Base-by-base conservation (phyloP, 2,888 invertebrate genomes). In the Bellardia pandia region DNA sequence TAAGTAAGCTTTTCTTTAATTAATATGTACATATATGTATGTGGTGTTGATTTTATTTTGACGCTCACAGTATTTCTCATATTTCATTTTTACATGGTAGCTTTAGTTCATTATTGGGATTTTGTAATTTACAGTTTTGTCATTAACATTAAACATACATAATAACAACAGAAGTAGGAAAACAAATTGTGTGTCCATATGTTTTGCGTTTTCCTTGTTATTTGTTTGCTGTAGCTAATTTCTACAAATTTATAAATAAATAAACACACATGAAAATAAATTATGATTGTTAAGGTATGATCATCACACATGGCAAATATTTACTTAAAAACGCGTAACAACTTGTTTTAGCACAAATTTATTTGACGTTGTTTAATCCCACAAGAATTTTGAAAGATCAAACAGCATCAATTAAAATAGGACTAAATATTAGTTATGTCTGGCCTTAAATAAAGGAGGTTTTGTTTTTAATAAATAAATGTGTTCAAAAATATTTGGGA, bases 71-170 rank as follows among this genome's bases (percentile, higher is more conserved):
- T n/a, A 23, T 23, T 23, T 23, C 0, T 14, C 30, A 33, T 77
- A 40, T 53, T 53, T 48, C 7, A n/a, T 16, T 42, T 33, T 33
- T 45, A 40, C 45, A 30, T 56, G 6, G 30, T 58, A 56, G 23
- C 42, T 64, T 80, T 64, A 58, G 9, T 58, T 58, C 23, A 58
- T 58, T 74, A 45, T 45, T 42, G 11, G 45, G 33, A 45, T 60
- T 74, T 74, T 75, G 45, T 81, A 81, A 81, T 81, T 80, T 71
- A 76, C 69, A 53, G 48, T 77, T 69, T 77, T 81, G 85, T 81
- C 71, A 85, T 76, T 85, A 48, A 68, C 58, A 51, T 45, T 72
- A 72, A 11, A 69, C 30, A 33, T 37, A 69, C 30, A 33, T 37
- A 79, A 62, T 69, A 42, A 33, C 45, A 56, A 42, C 9, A 14